Evolutionary conservation across 1,140 invertebrate species (phyloP).

Genomic region (Calycopis cecrops): DNA sequence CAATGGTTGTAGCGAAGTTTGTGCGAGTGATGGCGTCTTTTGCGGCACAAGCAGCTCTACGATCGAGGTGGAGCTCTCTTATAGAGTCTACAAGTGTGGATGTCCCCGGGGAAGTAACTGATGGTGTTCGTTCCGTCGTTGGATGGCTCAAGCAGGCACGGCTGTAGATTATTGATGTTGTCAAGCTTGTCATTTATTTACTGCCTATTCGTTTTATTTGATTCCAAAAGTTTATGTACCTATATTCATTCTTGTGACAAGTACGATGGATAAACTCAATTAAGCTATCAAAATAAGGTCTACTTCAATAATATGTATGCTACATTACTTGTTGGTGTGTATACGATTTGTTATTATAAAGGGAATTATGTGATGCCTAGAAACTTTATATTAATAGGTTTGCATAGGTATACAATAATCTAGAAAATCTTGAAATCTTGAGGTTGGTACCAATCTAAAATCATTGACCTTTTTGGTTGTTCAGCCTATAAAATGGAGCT

Average conservation of each 20-base stretch:
- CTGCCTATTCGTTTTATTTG: not conserved
- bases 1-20: conserved; percentile 53
- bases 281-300: too few relatives aligned
- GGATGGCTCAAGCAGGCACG: conserved; percentile 86
- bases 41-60: conserved; percentile 78
- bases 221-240: not conserved
- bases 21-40: conserved; percentile 77
- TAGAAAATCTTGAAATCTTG: too few relatives aligned
- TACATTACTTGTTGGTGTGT: too few relatives aligned
- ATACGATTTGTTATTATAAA: too few relatives aligned
- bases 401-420: too few relatives aligned
- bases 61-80: conserved; percentile 80
- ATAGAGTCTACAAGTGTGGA: conserved; percentile 80
- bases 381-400: too few relatives aligned
- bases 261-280: too few relatives aligned
- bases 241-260: not conserved
- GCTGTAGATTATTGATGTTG: conserved; percentile 17
- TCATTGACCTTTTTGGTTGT: too few relatives aligned
- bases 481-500: too few relatives aligned
- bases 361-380: too few relatives aligned
- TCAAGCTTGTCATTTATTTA: not conserved
- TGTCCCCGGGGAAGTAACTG: conserved; percentile 79
- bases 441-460: too few relatives aligned
- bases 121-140: conserved; percentile 81
- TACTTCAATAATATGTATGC: too few relatives aligned